Conservation (phyloP, 2,113 vertebrate species). For the Rostratula benghalensis region DNA sequence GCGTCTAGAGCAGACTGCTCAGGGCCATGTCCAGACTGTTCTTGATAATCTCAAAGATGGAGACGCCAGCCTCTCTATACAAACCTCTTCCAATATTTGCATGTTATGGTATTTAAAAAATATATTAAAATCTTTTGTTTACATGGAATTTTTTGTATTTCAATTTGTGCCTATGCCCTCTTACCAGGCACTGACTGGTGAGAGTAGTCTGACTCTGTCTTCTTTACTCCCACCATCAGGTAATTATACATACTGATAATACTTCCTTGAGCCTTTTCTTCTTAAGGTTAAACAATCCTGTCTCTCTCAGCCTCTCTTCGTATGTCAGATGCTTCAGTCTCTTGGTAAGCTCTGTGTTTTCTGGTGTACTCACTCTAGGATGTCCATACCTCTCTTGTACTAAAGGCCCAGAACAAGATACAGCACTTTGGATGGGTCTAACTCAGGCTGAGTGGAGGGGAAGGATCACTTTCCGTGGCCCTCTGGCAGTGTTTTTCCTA, state of each 20-base stretch:
- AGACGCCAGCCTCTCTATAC: neutral
- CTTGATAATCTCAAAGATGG: neutral
- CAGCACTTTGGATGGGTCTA: fast-evolving
- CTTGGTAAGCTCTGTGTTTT: neutral
- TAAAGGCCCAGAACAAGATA: neutral
- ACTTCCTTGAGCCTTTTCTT: neutral
- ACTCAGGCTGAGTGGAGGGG: neutral
- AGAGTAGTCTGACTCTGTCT: neutral
- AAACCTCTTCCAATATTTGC: neutral
- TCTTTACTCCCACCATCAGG: neutral
- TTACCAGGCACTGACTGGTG: neutral
- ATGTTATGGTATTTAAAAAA: neutral
- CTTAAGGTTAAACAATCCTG: neutral
- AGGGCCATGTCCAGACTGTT: neutral
- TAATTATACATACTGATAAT: neutral
- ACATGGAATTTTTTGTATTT: neutral
- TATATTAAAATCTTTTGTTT: neutral
- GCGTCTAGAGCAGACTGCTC: neutral
- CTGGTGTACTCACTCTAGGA: neutral
- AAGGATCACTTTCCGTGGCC: neutral
- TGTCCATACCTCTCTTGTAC: neutral
- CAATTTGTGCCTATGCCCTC: neutral
- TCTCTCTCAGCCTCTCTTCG: neutral
- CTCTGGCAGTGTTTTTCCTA: neutral
- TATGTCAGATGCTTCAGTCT: neutral